phyloP scores from a whole-genome alignment of 2,797 vertebrate species.

The Parauchenoglanis punctatus region DNA sequence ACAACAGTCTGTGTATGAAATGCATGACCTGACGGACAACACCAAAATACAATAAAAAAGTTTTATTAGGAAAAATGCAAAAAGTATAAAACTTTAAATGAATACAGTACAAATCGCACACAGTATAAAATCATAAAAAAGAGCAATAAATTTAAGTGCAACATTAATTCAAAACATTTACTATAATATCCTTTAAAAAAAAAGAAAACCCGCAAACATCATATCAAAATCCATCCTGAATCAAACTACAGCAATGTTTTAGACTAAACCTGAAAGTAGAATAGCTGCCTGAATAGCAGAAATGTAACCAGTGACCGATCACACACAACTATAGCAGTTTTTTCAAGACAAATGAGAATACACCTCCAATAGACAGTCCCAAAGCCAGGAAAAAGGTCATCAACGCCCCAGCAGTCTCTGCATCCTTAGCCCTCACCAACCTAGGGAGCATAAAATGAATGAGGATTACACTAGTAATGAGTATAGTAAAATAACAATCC shows the following conservation, averaged over 20 bases:
- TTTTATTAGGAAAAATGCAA: background rate
- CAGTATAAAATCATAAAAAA: background rate
- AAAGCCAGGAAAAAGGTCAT: slow-evolving; percentile 91
- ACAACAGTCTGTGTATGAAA: no score
- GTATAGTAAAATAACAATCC: background rate
- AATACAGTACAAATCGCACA: background rate
- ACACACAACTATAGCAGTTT: slow-evolving; percentile 2
- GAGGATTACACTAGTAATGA: background rate
- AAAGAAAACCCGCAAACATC: no score
- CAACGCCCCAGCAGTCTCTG: slow-evolving; percentile 83
- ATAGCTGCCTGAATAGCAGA: background rate
- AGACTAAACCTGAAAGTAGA: background rate
- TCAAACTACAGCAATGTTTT: background rate
- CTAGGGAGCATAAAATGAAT: slow-evolving; percentile 62
- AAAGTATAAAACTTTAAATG: background rate
- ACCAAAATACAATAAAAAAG: background rate
- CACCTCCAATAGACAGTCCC: slow-evolving; percentile 83
- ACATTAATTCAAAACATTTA: background rate
- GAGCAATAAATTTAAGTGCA: background rate
- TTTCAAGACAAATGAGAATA: slow-evolving; percentile 79
- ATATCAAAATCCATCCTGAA: background rate
- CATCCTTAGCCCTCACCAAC: slow-evolving; percentile 80
- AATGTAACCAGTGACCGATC: background rate
- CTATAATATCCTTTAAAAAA: background rate
- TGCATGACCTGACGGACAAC: background rate